A percentile compares a stretch with the other conserved stretches of the same genome.
Evolutionary conservation across 2,888 invertebrate species (phyloP).

Genomic region (Zhuqinia jingwanae): DNA sequence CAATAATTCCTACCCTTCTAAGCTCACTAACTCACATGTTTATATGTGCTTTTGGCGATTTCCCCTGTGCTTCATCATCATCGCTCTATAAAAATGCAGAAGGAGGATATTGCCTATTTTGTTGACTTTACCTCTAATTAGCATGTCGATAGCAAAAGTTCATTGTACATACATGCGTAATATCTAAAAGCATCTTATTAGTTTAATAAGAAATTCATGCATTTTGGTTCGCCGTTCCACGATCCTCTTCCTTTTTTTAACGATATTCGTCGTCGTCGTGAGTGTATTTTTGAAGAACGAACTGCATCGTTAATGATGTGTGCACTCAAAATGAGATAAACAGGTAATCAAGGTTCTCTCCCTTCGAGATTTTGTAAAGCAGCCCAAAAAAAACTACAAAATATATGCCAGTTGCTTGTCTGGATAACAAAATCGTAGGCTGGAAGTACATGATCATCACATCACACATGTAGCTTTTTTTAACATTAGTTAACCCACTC

Average conservation of each 20-base stretch:
- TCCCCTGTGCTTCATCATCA: neutral
- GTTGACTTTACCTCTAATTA: conserved; percentile 37
- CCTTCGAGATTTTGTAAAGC: neutral
- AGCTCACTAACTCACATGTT: too few relatives aligned
- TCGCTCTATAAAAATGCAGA: conserved; percentile 7
- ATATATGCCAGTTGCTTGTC: neutral
- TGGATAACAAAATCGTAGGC: neutral
- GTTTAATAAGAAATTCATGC: neutral
- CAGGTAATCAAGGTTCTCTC: conserved; percentile 6
- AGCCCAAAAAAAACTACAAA: too few relatives aligned
- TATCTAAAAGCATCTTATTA: conserved; percentile 8
- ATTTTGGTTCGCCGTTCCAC: neutral
- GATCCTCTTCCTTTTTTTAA: neutral
- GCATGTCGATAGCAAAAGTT: conserved; percentile 6
- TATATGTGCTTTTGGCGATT: conserved; percentile 16
- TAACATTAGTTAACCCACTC: neutral
- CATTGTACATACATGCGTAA: neutral
- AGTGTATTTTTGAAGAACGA: conserved; percentile 15
- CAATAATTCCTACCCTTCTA: neutral
- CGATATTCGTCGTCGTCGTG: neutral
- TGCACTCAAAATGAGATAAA: conserved; percentile 28
- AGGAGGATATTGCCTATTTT: conserved; percentile 12
- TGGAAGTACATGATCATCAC: conserved; percentile 11
- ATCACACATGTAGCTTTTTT: neutral
- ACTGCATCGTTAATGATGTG: neutral